Base-by-base conservation (phyloP, 2,797 vertebrate genomes). In the Pseudomugil tenellus region DNA sequence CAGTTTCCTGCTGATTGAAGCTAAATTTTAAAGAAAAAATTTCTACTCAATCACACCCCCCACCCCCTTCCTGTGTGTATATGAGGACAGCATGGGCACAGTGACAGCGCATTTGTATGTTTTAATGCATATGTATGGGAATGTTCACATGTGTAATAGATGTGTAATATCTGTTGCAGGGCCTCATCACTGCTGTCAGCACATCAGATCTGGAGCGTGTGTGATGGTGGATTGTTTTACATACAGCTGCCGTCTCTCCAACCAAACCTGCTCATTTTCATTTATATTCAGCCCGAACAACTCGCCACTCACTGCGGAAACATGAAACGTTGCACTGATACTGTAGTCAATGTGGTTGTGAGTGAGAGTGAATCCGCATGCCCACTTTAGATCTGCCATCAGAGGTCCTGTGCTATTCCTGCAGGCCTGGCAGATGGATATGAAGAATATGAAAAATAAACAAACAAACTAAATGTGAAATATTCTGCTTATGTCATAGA, bases 121-220 rank as follows among this genome's bases (percentile, higher is more conserved):
- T 70, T 76, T 25, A 61, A 61, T 73, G 69, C 58, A 37, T 66
- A 58, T 73, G 74, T 55, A 46, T 34, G 68, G 54, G 55, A 63
- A 56, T 77, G 77, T 76, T 77, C 81, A 78, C 78, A 85, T 79
- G 77, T 87, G 88, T 89, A 85, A 89, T 84, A 82, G 71, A 85
- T 87, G 84, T 87, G 84, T 87, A 83, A 84, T 84, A 82, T 85
- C 77, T 84, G 77, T 80, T 81, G 75, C 67, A 58, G 58, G 81
- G 70, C 83, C 83, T 80, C 83, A 66, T 84, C 78, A 77, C 53
- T 5, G 79, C 90, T 93, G 91, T 92, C 92, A 93, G 80, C 90
- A 85, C 66, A 35, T 78, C 74, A 53, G 69, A 70, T 79, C 84
- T 85, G 79, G 82, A 78, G 75, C 58, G 58, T 80, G 71, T 85